Evolutionary conservation across 2,888 invertebrate species (phyloP).

Genomic region (Meghimatium bilineatum): DNA sequence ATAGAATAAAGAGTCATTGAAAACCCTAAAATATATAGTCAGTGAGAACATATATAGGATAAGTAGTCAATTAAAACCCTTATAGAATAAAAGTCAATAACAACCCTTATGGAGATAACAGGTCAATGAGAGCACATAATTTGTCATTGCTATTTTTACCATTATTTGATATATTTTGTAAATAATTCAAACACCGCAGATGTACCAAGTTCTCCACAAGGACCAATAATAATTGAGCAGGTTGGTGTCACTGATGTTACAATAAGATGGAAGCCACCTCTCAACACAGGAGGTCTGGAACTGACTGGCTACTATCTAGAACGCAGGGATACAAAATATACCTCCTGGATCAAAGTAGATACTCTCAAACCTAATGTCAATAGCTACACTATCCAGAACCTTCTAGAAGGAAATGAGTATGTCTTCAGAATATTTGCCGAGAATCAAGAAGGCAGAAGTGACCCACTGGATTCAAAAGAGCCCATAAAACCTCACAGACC

Average conservation of each 20-base stretch:
- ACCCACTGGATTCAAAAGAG: conserved; percentile 77
- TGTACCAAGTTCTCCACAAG: conserved; percentile 70
- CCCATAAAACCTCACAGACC: conserved; percentile 65
- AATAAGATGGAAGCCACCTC: conserved; percentile 89
- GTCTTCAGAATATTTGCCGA: conserved; percentile 73
- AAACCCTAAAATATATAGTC: no score
- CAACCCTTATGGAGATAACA: no score
- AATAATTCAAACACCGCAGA: conserved; percentile 54
- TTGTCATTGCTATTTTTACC: no score
- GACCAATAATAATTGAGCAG: conserved; percentile 80
- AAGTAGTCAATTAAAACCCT: no score
- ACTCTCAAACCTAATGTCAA: conserved; percentile 50
- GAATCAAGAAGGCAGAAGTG: conserved; percentile 69
- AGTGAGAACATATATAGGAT: no score
- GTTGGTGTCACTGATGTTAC: conserved; percentile 83
- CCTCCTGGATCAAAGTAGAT: conserved; percentile 68
- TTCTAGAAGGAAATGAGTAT: conserved; percentile 71
- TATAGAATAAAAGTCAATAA: no score
- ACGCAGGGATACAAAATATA: conserved; percentile 81
- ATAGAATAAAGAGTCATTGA: no score
- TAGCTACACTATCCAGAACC: conserved; percentile 68
- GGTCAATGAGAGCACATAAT: no score
- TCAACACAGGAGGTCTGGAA: conserved; percentile 85
- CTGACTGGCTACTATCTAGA: conserved; percentile 88
- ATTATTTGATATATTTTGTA: not conserved